phyloP scores from a whole-genome alignment of 2,888 invertebrate species.

The Catocala nupta region DNA sequence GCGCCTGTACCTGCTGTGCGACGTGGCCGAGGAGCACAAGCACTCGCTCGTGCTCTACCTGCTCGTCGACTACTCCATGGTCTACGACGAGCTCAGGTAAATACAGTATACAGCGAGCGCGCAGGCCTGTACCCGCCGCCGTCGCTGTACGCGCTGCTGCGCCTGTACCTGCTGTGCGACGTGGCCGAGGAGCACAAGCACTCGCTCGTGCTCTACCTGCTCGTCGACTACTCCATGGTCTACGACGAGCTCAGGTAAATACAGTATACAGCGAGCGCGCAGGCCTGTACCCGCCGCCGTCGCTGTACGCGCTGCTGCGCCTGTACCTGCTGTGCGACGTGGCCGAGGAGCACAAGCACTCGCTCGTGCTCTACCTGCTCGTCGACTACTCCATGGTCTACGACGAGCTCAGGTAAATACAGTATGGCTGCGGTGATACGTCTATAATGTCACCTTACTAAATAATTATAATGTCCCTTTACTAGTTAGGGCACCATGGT shows the following conservation, averaged over 20 bases:
- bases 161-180: slow-evolving; percentile 91
- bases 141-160: slow-evolving; percentile 92
- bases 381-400: slow-evolving; percentile 92
- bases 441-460: no score
- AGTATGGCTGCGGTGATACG: neutral
- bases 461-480: no score
- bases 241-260: slow-evolving; percentile 87
- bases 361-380: slow-evolving; percentile 93
- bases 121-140: slow-evolving; percentile 95
- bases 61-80: slow-evolving; percentile 92
- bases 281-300: slow-evolving; percentile 94
- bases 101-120: no score
- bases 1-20: slow-evolving; percentile 91
- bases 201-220: slow-evolving; percentile 92
- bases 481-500: no score
- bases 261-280: slow-evolving; percentile 72
- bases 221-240: slow-evolving; percentile 93
- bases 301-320: slow-evolving; percentile 92
- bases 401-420: slow-evolving; percentile 85
- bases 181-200: slow-evolving; percentile 91
- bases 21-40: slow-evolving; percentile 90
- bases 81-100: slow-evolving; percentile 88
- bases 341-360: slow-evolving; percentile 91
- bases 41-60: slow-evolving; percentile 94
- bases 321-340: slow-evolving; percentile 91